Evolutionary conservation across 2,797 vertebrate genomes (phyloP), one percentile per base, ranked within the genome.

Genomic region (Chromobotia macracanthus): DNA sequence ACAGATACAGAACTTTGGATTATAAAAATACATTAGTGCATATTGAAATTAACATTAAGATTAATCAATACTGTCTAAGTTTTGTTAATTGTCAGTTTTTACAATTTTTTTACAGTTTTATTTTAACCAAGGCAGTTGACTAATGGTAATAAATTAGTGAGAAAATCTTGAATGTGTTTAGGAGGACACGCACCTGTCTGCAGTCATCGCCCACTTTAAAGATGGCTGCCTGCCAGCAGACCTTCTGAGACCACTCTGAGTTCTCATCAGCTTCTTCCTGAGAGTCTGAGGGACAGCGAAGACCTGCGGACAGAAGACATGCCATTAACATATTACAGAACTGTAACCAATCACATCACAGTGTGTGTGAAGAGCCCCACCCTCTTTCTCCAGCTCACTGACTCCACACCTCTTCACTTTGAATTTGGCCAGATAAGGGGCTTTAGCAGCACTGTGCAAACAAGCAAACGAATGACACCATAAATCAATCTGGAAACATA

Each of bases 131-230:
- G n/a, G n/a, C n/a, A n/a, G n/a, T n/a, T n/a, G n/a, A n/a, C n/a
- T n/a, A n/a, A n/a, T n/a, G n/a, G n/a, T n/a, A n/a, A n/a, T n/a
- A n/a, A n/a, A n/a, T n/a, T n/a, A n/a, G n/a, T 60, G 23, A 60
- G 56, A 25, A 58, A 60, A 23, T 25, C 56, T 11, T 56, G 6
- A 41, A 3, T 28, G 48, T 31, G 21, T 41, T 25, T 60, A 3
- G 5, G 10, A 64, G n/a, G 28, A 72, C 3, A 75, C 61, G 66
- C 87, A 98, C 97, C 96, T 99, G 97, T 90, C 97, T 94, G 87
- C 97, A 99, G 93, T 99, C 97, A 1, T 99, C 97, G 4, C 97
- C 97, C 84, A 99, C 97, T 97, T 99, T 99, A 86, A 99, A 99
- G 92, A 99, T 99, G 68, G 97, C 97, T 0, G 97, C 97, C 87